These are phyloP conservation scores for Andrena chrysosceles DNA, from an alignment of 2,888 invertebrate species.

Conservation along the genomic window DNA sequence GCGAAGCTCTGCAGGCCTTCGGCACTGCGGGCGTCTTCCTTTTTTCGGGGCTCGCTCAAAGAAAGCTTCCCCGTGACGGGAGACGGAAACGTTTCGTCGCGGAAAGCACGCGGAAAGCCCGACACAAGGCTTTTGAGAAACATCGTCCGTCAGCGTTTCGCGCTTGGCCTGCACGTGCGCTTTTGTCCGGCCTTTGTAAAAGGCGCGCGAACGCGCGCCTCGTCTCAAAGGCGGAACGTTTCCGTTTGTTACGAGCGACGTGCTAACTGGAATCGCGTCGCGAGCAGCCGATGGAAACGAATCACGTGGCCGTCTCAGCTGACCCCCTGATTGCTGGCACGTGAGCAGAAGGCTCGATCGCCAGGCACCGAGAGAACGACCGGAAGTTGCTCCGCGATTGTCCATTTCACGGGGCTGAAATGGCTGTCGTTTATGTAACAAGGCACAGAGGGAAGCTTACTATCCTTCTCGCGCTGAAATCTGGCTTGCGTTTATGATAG, in stretches of 20 bases:
- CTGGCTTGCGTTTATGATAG: no score
- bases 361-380: slow-evolving; percentile 20
- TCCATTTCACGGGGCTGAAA: slow-evolving; percentile 17
- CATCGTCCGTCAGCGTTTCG: slow-evolving; percentile 1
- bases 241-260: slow-evolving; percentile 47
- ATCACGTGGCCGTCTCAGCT: slow-evolving; percentile 60
- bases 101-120: slow-evolving; percentile 26
- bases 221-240: slow-evolving; percentile 43
- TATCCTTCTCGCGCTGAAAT: background rate
- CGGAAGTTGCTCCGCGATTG: slow-evolving; percentile 44
- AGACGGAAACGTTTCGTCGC: slow-evolving; percentile 3
- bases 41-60: slow-evolving; percentile 1
- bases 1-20: background rate
- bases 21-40: background rate
- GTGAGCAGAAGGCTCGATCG: slow-evolving; percentile 57
- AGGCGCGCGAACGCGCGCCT: slow-evolving; percentile 1
- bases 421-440: background rate
- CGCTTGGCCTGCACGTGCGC: slow-evolving; percentile 42
- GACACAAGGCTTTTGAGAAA: slow-evolving; percentile 6
- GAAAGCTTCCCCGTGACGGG: slow-evolving; percentile 7
- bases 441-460: background rate
- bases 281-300: slow-evolving; percentile 35
- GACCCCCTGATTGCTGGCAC: slow-evolving; percentile 52
- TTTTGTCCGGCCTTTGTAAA: slow-evolving; percentile 45
- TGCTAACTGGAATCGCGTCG: slow-evolving; percentile 31